phyloP scores from a whole-genome alignment of 2,113 vertebrate genomes.

The Rhinoptilus africanus region DNA sequence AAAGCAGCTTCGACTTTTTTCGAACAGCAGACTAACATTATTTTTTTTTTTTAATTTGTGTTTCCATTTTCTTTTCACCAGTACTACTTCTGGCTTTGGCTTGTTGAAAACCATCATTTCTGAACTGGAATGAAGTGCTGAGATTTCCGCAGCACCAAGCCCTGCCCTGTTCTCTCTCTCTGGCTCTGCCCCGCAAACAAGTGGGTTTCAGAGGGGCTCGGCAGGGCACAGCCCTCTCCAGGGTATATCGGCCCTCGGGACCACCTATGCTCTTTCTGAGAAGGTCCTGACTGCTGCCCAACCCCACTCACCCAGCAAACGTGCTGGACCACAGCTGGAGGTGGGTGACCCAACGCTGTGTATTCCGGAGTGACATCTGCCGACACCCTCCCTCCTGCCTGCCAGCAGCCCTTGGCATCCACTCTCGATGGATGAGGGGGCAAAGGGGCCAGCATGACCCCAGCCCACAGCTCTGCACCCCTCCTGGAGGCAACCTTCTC shows the following conservation, averaged over 20 bases:
- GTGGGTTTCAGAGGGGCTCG: background rate
- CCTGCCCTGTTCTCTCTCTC: background rate
- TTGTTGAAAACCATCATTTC: background rate
- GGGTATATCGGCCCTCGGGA: rapidly evolving
- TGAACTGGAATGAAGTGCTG: background rate
- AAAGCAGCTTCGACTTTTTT: background rate
- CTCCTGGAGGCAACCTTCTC: background rate
- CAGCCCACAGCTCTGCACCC: background rate
- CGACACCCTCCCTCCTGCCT: background rate
- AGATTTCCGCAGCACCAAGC: background rate
- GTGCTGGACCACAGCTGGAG: background rate
- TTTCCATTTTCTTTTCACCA: background rate
- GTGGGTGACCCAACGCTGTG: background rate
- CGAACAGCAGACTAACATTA: background rate
- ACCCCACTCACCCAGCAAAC: background rate
- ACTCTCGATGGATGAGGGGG: rapidly evolving
- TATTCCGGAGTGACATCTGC: background rate
- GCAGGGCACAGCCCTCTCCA: background rate
- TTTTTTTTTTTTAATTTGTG: background rate
- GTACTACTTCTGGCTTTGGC: background rate
- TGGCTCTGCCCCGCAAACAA: background rate
- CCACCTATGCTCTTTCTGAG: background rate
- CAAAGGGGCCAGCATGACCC: background rate
- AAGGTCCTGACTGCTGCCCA: background rate
- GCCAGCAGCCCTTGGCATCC: background rate